Base-by-base conservation (phyloP, 2,113 vertebrate genomes). In the Pholis gunnellus region DNA sequence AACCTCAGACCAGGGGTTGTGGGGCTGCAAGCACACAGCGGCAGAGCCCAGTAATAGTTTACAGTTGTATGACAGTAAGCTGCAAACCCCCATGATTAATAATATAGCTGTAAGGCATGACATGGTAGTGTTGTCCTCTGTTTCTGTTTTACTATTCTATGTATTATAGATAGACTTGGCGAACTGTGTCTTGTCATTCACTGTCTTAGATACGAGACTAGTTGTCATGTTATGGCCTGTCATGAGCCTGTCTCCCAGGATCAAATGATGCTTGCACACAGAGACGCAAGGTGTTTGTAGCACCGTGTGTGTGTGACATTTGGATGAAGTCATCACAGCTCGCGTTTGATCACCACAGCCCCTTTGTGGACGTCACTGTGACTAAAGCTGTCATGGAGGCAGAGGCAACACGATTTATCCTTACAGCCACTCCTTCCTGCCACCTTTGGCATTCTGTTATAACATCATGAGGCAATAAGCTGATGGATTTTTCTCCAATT, bases 1-100 rank as follows among this genome's bases (percentile, higher is more conserved):
- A 93, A 94, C 92, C 91, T 91, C 82, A 90, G 90, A 92, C 86
- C 89, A 91, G 89, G 81, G 90, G 91, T 92, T 93, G 92, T 81
- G 83, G 66, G 83, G 88, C 91, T 78, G 88, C 76, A 72, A 90
- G 89, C 81, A 82, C 83, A 86, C 84, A 86, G 86, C 70, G 73
- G 87, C 83, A 79, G 65, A 82, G 81, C 81, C 70, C 80, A 65
- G 89, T 87, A 82, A 92, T 91, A 90, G 91, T 93, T 94, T 94
- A 93, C 90, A 83, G 90, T 90, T 87, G 88, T 89, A 82, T 92
- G 93, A 92, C 89, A 88, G 83, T 92, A 94, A 92, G 90, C 81
- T 81, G 84, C 88, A 88, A 87, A 90, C 87, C 83, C 81, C 80
- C 80, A 63, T 91, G 91, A 93, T 94, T 91, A 93, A 91, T 92